Base-by-base conservation (phyloP, 2,113 vertebrate genomes). In the Catharus bicknelli region DNA sequence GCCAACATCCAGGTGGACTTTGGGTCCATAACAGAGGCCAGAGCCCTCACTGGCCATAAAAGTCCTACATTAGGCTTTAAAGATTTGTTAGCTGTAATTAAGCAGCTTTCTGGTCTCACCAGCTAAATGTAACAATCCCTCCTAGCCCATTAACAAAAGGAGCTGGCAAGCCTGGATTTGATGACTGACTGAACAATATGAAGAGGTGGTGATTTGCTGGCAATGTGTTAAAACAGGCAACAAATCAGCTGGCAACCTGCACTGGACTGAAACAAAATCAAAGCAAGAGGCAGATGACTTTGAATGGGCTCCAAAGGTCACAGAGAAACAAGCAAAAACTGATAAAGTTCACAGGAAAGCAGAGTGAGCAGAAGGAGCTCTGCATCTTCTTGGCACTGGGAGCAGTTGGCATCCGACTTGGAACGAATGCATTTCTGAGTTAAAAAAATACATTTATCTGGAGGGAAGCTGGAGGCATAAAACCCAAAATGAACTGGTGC, bases 171-270 rank as follows among this genome's bases (percentile, higher is more conserved):
- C 73, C 45, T 53, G 26, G 47, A 57, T 92, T 92, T 92, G 93
- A 95, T 90, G 93, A 92, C 82, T 96, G 93, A 83, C 93, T 91
- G 91, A 97, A 96, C 94, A 95, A 93, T 90, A 90, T 40, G 89
- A 96, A 87, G 79, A 93, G 88, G 94, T 90, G 84, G 90, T 95
- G 93, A 96, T 95, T 96, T 91, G 86, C 79, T 95, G 88, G 92
- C 3, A 1, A 96, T 83, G 91, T 94, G 94, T 87, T 91, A 96
- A 90, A 96, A 38, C 89, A 93, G 95, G 90, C 95, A 94, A 53
- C 83, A 94, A 81, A 95, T 94, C 92, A 95, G 77, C 84, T 90
- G 89, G 92, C 90, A 94, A 61, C 58, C 9, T 38, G 47, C 85
- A 47, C 78, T 48, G 85, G 70, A 43, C 61, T 75, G 85, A 90